Evolutionary conservation across 2,113 vertebrate species (phyloP).

Genomic region (Ictalurus furcatus): DNA sequence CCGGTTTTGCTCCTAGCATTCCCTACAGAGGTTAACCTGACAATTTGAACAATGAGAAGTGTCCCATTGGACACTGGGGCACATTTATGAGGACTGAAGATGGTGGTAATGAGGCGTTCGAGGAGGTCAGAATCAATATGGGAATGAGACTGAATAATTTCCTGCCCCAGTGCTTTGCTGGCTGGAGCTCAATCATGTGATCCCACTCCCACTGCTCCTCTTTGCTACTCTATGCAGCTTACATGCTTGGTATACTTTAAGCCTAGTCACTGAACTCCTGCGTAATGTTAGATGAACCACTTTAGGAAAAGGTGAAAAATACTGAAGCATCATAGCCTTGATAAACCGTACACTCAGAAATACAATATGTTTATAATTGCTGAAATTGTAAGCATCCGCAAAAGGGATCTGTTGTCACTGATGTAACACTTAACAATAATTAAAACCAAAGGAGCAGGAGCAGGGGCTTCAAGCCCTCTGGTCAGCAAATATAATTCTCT

Average conservation of each 20-base stretch:
- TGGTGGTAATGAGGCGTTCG: constrained; percentile 68
- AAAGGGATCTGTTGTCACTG: background rate
- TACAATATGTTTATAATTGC: background rate
- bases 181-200: constrained; percentile 54
- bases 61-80: constrained; percentile 59
- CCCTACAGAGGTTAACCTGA: constrained; percentile 37
- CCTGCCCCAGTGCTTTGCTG: constrained; percentile 60
- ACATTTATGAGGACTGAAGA: constrained; percentile 62
- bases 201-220: constrained; percentile 58
- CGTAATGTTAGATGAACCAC: background rate
- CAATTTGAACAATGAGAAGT: constrained; percentile 65
- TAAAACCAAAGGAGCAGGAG: constrained; percentile 55
- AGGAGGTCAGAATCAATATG: constrained; percentile 74
- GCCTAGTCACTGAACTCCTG: background rate
- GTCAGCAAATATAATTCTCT: constrained; percentile 46
- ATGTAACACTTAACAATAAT: constrained; percentile 55
- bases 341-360: background rate
- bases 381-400: background rate
- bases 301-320: background rate
- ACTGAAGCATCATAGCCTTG: background rate
- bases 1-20: background rate
- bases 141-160: constrained; percentile 68
- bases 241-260: constrained; percentile 18
- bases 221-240: constrained; percentile 39
- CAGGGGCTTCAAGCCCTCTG: constrained; percentile 51